Evolutionary conservation across 2,888 invertebrate species (phyloP), one percentile per base, ranked within the genome.

Genomic region (Platycheirus rosarum): DNA sequence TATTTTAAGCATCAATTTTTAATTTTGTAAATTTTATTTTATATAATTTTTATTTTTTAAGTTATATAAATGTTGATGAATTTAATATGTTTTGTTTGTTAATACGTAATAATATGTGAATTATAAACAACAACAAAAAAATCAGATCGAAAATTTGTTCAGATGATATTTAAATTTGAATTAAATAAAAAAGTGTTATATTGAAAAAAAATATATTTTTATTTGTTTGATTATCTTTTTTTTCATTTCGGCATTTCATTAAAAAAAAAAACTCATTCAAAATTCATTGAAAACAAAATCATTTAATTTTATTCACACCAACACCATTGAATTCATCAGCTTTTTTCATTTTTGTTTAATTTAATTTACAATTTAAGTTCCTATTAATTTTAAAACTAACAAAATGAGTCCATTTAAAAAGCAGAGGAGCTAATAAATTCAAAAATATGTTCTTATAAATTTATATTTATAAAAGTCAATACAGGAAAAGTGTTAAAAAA

Each of bases 81-180:
- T 84, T 84, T 84, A 84, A 78, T 71, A 76, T 63, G 73, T 78
- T 78, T 78, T 84, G 71, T 77, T 82, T 75, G 63, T 80, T 68
- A 68, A 66, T 73, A 68, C 82, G 77, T 73, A 63, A 69, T 40
- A 62, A 79, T 48, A 32, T n/a, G 11, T 49, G 66, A 69, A 65
- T 57, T 37, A 37, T 16, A 37, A 65, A 46, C 4, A 75, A 26
- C 37, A 40, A 13, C 13, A 37, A n/a, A 44, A 69, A 16, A 42
- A n/a, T 16, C 37, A 40, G 35, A 51, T 23, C 13, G 68, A 23
- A 80, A 85, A 76, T 68, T 71, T 85, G 85, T 84, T 79, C 75
- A 85, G 78, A 85, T 16, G 55, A 70, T 75, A 74, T 37, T 55
- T 57, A 55, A 75, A 71, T 70, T 66, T 76, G 66, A 68, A 71